Base-by-base conservation (phyloP, 2,113 vertebrate genomes). In the Montifringilla adamsi region DNA sequence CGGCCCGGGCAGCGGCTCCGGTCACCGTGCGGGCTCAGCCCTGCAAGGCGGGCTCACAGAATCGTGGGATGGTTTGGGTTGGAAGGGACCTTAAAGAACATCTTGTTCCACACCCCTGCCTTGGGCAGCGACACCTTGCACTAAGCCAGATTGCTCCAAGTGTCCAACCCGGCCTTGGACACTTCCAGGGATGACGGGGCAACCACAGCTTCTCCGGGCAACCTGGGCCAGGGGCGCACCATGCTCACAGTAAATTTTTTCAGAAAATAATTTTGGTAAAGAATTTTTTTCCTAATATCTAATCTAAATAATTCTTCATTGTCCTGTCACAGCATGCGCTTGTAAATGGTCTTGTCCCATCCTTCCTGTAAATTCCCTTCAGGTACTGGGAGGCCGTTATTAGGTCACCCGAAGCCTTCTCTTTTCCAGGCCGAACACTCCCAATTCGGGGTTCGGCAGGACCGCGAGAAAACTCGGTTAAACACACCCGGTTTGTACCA, bases 401-500 rank as follows among this genome's bases (percentile, higher is more conserved):
- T 10, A 8, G 43, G 35, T 31, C 50, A 58, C 50, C 26, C 26
- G 26, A 43, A 56, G 21, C 43, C 17, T n/a, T 39, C 15, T 31
- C 46, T 37, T 27, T n/a, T 22, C 30, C 67, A 23, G 26, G 37
- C 50, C 10, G 26, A 50, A 11, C 59, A 16, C 27, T 69, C 26
- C 22, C 27, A 44, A 1, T 11, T 23, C 50, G 4, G 43, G 18
- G 11, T 1, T 58, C 58, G 6, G 35, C 41, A 35, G 43, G 22
- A 17, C 49, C 17, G 9, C 26, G 14, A 33, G 14, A 27, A 33
- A 15, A 19, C 85, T 10, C 37, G 4, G 15, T 44, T 15, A 12
- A 19, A 50, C 7, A 4, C 76, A 0, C 5, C 4, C 31, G 19
- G 33, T 24, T 5, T 6, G 59, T 4, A 2, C 10, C 1, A 6